These are phyloP conservation scores for Cynodonichthys magdalenae DNA, from an alignment of 2,797 vertebrate species.

Conservation along the genomic window DNA sequence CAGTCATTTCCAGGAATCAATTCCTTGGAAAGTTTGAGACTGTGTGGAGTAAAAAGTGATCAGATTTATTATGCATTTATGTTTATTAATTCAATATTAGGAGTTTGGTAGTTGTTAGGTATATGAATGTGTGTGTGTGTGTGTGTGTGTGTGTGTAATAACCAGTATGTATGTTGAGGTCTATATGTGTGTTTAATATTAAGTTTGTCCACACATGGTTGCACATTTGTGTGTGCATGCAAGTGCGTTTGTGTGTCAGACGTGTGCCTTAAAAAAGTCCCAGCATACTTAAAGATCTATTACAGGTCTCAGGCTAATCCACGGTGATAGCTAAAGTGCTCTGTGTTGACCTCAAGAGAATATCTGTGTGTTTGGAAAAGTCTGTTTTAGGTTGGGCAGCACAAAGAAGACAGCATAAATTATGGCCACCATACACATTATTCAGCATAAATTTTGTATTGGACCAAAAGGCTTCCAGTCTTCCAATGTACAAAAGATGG, in stretches of 20 bases:
- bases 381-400: slow-evolving; percentile 40
- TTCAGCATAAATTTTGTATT: slow-evolving; percentile 87
- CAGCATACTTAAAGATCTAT: slow-evolving; percentile 90
- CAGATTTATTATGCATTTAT: too few species aligned
- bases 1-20: too few species aligned
- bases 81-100: too few species aligned
- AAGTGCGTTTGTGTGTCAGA: slow-evolving; percentile 17
- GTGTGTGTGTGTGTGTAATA: too few species aligned
- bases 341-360: slow-evolving; percentile 84
- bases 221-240: neutral
- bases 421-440: slow-evolving; percentile 84
- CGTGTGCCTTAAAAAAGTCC: slow-evolving; percentile 85
- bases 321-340: slow-evolving; percentile 94
- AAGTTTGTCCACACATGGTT: neutral
- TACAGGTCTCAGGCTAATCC: slow-evolving; percentile 92
- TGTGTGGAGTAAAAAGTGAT: too few species aligned
- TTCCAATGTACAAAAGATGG: slow-evolving; percentile 43
- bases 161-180: too few species aligned
- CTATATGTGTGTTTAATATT: too few species aligned
- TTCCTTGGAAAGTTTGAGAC: too few species aligned
- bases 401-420: slow-evolving; percentile 75
- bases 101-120: too few species aligned
- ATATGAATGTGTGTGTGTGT: too few species aligned
- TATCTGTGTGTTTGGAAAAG: slow-evolving; percentile 23
- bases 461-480: slow-evolving; percentile 67